phyloP scores from a whole-genome alignment of 2,113 vertebrate species.

The Odontophorus gujanensis region DNA sequence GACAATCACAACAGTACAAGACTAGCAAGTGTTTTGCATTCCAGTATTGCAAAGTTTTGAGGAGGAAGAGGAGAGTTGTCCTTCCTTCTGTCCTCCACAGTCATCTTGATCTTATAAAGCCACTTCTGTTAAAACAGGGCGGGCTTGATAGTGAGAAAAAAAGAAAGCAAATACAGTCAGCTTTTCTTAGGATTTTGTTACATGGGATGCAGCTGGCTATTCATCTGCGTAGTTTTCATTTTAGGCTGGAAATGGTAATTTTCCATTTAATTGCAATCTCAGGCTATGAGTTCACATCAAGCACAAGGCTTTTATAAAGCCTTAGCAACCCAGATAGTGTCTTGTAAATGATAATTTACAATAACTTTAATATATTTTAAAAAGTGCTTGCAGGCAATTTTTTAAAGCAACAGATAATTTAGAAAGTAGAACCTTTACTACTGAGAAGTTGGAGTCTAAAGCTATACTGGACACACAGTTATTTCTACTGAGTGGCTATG shows the following conservation, averaged over 20 bases:
- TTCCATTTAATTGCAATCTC: background rate
- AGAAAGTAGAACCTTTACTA: background rate
- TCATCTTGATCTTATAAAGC: background rate
- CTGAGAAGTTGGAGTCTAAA: background rate
- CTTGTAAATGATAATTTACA: background rate
- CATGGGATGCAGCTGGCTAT: constrained; percentile 23
- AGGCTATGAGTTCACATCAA: background rate
- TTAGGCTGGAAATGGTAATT: background rate
- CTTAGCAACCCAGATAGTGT: background rate
- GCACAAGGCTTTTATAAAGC: background rate
- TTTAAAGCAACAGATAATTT: background rate
- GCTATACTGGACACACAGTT: background rate
- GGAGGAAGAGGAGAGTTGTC: background rate
- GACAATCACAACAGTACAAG: background rate
- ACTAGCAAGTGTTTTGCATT: background rate
- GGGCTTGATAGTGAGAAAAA: constrained; percentile 22
- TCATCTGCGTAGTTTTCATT: background rate
- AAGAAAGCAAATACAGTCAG: constrained; percentile 20
- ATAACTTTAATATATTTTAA: background rate
- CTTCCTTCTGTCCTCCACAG: background rate
- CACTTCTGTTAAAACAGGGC: background rate
- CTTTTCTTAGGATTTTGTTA: constrained; percentile 29
- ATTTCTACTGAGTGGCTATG: background rate
- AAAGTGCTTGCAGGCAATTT: background rate
- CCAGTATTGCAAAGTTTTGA: background rate